These are phyloP conservation scores for Clarias platycephalus DNA, from an alignment of 2,797 vertebrate genomes.

Conservation along the genomic window DNA sequence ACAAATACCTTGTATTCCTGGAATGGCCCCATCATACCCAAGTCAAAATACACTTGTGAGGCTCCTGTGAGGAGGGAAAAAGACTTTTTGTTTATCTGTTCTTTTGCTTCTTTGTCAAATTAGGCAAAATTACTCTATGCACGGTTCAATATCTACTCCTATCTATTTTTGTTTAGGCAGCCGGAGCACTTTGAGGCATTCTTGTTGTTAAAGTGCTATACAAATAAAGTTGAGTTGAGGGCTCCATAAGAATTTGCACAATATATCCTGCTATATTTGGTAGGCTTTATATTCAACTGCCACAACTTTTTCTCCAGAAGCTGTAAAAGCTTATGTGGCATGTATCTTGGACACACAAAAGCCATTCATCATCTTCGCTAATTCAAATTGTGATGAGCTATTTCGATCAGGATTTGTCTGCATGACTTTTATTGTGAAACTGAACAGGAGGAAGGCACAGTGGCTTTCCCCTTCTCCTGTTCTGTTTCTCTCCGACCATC, in stretches of 20 bases:
- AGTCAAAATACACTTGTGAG: constrained; percentile 47
- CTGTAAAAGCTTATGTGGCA: not conserved
- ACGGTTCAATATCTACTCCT: not conserved
- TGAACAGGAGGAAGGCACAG: not conserved
- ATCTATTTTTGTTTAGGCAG: not conserved
- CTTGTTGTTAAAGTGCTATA: no score
- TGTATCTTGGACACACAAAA: not conserved
- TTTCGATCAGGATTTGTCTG: not conserved
- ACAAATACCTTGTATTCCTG: constrained; percentile 76
- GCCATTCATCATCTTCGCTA: not conserved
- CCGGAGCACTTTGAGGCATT: no score
- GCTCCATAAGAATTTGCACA: not conserved
- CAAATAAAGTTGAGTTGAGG: no score
- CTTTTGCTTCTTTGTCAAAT: not conserved
- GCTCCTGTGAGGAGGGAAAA: constrained; percentile 46
- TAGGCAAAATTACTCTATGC: not conserved
- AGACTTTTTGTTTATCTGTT: not conserved
- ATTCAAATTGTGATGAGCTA: not conserved
- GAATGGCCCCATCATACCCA: constrained; percentile 77
- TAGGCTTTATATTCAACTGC: not conserved
- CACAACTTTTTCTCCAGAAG: not conserved
- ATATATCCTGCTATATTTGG: not conserved
- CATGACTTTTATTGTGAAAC: constrained; percentile 13
- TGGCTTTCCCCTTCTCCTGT: not conserved
- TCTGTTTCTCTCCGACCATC: not conserved